Conservation (phyloP, 2,888 invertebrate species). For the Tachina grossa region DNA sequence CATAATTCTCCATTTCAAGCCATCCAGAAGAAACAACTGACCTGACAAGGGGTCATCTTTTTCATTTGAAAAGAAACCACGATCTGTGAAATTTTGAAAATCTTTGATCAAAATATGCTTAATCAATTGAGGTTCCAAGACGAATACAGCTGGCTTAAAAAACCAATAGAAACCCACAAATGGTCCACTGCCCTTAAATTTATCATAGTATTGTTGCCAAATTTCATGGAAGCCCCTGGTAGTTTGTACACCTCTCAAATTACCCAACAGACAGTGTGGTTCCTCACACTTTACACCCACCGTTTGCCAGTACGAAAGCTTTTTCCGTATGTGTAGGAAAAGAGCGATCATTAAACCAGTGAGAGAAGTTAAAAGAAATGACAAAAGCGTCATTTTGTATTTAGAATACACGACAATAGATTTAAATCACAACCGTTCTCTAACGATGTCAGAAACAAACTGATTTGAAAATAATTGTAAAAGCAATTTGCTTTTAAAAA, state of each 20-base stretch:
- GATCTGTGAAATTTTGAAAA: constrained; percentile 72
- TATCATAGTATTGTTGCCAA: constrained; percentile 73
- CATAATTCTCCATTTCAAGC: constrained; percentile 80
- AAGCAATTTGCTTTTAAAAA: not conserved
- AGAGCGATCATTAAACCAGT: constrained; percentile 32
- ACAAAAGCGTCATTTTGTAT: constrained; percentile 31
- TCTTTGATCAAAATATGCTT: constrained; percentile 72
- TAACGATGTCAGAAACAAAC: constrained; percentile 2
- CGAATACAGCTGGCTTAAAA: constrained; percentile 71
- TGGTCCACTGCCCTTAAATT: constrained; percentile 76
- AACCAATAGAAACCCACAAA: constrained; percentile 79
- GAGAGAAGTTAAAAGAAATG: constrained; percentile 41
- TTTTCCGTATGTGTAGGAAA: constrained; percentile 43
- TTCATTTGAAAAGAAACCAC: constrained; percentile 70
- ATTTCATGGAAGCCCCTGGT: constrained; percentile 65
- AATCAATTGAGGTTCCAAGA: constrained; percentile 65
- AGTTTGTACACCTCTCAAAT: constrained; percentile 60
- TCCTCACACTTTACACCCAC: constrained; percentile 72
- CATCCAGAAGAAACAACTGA: constrained; percentile 77
- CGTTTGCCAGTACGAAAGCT: constrained; percentile 72
- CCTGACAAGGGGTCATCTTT: constrained; percentile 72
- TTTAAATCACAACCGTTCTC: constrained; percentile 3
- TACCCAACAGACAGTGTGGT: constrained; percentile 70
- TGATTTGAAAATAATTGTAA: not conserved
- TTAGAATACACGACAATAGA: not conserved